Evolutionary conservation across 2,888 invertebrate species (phyloP), one percentile per base, ranked within the genome.

Genomic region (Drosophila tanythrix): DNA sequence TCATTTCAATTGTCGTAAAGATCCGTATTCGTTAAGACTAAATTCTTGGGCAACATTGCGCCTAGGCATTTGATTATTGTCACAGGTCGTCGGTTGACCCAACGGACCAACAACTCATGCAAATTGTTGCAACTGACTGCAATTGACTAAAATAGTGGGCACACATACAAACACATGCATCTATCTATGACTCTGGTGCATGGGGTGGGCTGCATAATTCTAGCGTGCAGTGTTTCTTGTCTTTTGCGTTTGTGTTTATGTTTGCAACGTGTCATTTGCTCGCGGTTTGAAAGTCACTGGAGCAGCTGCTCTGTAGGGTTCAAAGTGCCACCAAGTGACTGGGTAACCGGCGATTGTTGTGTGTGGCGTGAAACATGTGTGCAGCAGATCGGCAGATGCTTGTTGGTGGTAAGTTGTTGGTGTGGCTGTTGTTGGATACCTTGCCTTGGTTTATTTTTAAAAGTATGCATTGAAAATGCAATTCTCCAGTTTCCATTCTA

Each of bases 321-420:
- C 82, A 83, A 83, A 83, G 83, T 83, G 83, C 82, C 81, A 85
- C 76, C 82, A 83, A 83, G 84, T 85, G 84, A 85, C 83, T 85
- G 83, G 84, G 84, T 85, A 81, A 83, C 70, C 38, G 46, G 59
- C 69, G 68, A 55, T 57, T 63, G 58, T 58, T 70, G 55, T 65
- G 70, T 64, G 77, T 58, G 77, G 77, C 74, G 60, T 77, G 77
- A 63, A 83, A 81, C 80, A 80, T 77, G 64, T 80, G 75, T 78
- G 76, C 66, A 64, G 62, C 72, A 81, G 76, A 79, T 71, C 64
- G 71, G 58, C 81, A 82, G 81, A 70, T 74, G 70, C 67, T 70
- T 50, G 64, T 52, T 63, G 59, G 33, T 33, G 33, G 33, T 33
- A n/a, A n/a, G 66, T 40, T 58, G 33, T 50, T 38, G 38, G 51